phyloP scores from a whole-genome alignment of 2,113 vertebrate species.

The Podarcis cretensis region DNA sequence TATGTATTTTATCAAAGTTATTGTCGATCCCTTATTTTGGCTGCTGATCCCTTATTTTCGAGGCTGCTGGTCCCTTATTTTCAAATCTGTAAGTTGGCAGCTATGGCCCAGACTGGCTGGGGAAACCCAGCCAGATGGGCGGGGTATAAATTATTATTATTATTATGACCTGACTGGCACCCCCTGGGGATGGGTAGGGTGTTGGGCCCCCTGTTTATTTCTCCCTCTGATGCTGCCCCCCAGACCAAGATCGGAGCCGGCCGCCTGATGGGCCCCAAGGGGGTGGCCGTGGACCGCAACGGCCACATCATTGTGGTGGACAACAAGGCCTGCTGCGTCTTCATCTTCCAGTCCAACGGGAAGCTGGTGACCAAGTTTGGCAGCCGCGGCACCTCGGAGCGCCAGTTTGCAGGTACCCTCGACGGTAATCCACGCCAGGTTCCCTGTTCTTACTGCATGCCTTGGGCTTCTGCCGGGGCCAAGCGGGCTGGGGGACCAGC shows the following conservation, averaged over 20 bases:
- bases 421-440: constrained; percentile 14
- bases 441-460: constrained; percentile 19
- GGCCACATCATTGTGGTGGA: constrained; percentile 97
- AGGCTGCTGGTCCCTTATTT: too few relatives aligned
- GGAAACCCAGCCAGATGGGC: too few relatives aligned
- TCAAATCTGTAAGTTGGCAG: too few relatives aligned
- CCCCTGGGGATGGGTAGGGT: not conserved
- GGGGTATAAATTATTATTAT: too few relatives aligned
- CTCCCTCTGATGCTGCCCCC: not conserved
- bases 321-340: constrained; percentile 98
- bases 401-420: constrained; percentile 89
- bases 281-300: constrained; percentile 92
- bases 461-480: constrained; percentile 16
- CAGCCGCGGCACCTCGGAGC: constrained; percentile 88
- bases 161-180: not conserved
- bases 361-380: constrained; percentile 95
- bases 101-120: too few relatives aligned
- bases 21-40: too few relatives aligned
- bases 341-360: constrained; percentile 96
- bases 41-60: too few relatives aligned
- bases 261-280: constrained; percentile 94
- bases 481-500: not conserved
- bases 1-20: too few relatives aligned
- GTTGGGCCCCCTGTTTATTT: not conserved
- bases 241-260: constrained; percentile 95